Evolutionary conservation across 2,888 invertebrate genomes (phyloP).

Genomic region (Ennomos erosarius): DNA sequence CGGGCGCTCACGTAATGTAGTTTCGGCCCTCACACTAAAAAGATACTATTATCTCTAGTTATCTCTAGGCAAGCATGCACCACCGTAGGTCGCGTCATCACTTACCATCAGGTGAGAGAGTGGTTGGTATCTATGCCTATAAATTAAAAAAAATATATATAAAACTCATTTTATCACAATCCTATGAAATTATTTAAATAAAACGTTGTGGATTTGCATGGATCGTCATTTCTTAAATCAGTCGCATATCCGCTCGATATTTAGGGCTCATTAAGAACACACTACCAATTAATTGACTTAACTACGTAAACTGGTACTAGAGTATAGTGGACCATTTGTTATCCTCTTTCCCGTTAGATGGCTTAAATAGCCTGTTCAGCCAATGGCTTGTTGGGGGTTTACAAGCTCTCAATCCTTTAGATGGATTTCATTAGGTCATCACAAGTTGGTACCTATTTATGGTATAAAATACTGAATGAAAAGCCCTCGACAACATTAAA

Average conservation of each 20-base stretch:
- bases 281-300: slow-evolving; percentile 49
- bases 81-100: too few relatives aligned
- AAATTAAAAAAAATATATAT: too few relatives aligned
- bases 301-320: slow-evolving; percentile 46
- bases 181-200: not conserved
- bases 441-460: too few relatives aligned
- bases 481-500: slow-evolving; percentile 65
- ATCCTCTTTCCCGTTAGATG: slow-evolving; percentile 44
- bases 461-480: slow-evolving; percentile 53
- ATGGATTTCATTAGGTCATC: not conserved
- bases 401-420: slow-evolving; percentile 14
- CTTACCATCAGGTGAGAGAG: too few relatives aligned
- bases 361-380: slow-evolving; percentile 31
- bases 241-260: slow-evolving; percentile 24
- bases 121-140: too few relatives aligned
- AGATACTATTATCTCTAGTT: too few relatives aligned
- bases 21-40: too few relatives aligned
- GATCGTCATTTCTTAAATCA: slow-evolving; percentile 14
- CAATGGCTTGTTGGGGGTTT: slow-evolving; percentile 24
- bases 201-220: not conserved
- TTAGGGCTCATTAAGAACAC: slow-evolving; percentile 29
- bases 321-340: slow-evolving; percentile 44
- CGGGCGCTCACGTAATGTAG: too few relatives aligned
- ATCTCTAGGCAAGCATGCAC: too few relatives aligned
- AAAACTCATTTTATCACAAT: too few relatives aligned